Evolutionary conservation across 2,113 vertebrate genomes (phyloP).

Genomic region (Xyrauchen texanus): DNA sequence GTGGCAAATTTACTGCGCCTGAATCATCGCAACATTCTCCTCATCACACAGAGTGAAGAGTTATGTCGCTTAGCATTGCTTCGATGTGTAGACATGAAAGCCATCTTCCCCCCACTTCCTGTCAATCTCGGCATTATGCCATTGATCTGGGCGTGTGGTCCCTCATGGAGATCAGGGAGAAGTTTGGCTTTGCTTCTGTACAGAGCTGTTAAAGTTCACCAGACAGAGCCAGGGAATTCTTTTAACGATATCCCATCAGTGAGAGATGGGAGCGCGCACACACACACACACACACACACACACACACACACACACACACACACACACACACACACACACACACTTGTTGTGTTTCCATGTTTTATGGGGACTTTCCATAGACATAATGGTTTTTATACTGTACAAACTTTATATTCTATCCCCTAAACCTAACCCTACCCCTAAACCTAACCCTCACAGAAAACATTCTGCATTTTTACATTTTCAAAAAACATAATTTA

Average conservation of each 20-base stretch:
- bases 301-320: background rate
- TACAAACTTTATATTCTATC: too few relatives aligned
- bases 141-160: slow-evolving; percentile 46
- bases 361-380: too few relatives aligned
- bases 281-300: background rate
- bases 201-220: background rate
- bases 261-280: background rate
- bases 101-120: background rate
- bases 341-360: too few relatives aligned
- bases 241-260: background rate
- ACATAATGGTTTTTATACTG: too few relatives aligned
- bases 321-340: background rate
- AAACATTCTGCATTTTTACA: too few relatives aligned
- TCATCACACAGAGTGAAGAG: background rate
- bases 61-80: background rate
- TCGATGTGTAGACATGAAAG: background rate
- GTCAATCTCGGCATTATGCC: background rate
- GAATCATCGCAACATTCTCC: too few relatives aligned
- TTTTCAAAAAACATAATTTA: too few relatives aligned
- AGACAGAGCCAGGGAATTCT: slow-evolving; percentile 1
- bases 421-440: too few relatives aligned
- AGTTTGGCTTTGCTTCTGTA: slow-evolving; percentile 12
- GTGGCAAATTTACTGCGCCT: slow-evolving; percentile 1
- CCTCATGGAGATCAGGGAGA: slow-evolving; percentile 17
- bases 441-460: too few relatives aligned